These are phyloP conservation scores for Enchytraeus crypticus DNA, from an alignment of 2,888 invertebrate species.

Conservation along the genomic window DNA sequence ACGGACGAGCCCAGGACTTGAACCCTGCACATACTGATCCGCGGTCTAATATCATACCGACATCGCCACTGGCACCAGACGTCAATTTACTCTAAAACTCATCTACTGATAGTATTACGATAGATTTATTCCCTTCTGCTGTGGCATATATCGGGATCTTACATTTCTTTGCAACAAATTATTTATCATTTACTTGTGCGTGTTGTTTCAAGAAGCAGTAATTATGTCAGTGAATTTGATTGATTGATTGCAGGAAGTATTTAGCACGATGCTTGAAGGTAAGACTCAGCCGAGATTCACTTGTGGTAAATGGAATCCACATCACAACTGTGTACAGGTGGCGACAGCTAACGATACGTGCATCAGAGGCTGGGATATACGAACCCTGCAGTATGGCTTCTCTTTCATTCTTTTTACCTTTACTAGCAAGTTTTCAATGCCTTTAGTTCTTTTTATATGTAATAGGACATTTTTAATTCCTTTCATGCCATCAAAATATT, in stretches of 20 bases:
- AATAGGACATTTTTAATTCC: no score
- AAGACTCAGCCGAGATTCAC: conserved; percentile 71
- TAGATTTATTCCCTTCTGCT: neutral
- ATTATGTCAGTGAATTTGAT: no score
- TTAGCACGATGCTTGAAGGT: conserved; percentile 52
- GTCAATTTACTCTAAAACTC: no score
- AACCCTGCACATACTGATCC: no score
- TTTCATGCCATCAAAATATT: no score
- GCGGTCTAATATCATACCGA: no score
- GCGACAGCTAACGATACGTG: conserved; percentile 76
- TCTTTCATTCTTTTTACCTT: neutral
- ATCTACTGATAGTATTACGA: no score
- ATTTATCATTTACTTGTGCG: no score
- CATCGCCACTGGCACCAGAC: no score
- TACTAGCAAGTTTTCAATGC: neutral
- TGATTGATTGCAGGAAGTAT: conserved; percentile 6
- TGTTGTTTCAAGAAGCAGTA: no score
- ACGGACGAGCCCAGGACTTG: no score
- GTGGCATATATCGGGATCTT: neutral
- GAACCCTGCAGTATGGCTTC: conserved; percentile 57
- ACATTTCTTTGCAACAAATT: neutral
- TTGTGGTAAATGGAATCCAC: conserved; percentile 88
- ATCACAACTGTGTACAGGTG: conserved; percentile 76
- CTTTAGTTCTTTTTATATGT: no score
- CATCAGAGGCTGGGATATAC: conserved; percentile 77